These are phyloP conservation scores for Bilobella aurantiaca DNA, from an alignment of 1,140 invertebrate species.

Conservation along the genomic window DNA sequence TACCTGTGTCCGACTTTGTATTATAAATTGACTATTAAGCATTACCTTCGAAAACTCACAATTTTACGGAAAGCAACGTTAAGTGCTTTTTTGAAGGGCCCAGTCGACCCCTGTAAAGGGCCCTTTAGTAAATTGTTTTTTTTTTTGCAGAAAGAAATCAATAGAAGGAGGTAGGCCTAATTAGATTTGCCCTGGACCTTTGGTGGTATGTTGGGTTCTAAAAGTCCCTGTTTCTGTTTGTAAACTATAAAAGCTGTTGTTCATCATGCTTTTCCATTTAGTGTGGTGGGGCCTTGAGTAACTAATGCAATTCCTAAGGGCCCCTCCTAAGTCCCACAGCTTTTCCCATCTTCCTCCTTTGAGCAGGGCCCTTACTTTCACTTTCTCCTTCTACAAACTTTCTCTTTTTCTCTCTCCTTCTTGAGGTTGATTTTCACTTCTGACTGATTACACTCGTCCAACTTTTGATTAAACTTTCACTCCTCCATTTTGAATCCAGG, in stretches of 20 bases:
- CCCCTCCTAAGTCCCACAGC: neutral
- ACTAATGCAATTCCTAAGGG: slow-evolving; percentile 6
- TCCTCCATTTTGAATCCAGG: neutral
- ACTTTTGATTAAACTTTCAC: neutral
- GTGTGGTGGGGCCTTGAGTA: neutral
- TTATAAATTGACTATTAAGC: too few species aligned
- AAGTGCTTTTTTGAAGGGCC: too few species aligned
- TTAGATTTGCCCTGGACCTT: slow-evolving; percentile 3
- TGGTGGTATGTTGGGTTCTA: too few species aligned
- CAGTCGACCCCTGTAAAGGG: too few species aligned
- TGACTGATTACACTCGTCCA: neutral
- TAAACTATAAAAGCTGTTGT: too few species aligned
- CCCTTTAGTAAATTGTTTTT: too few species aligned
- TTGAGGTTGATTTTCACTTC: neutral
- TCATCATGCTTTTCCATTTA: neutral
- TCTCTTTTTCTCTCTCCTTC: neutral
- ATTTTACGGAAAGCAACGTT: too few species aligned
- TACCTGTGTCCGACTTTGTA: too few species aligned
- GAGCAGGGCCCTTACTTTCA: neutral
- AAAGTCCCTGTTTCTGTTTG: too few species aligned
- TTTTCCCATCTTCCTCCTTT: neutral
- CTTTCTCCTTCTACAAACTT: neutral
- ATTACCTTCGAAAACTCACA: too few species aligned
- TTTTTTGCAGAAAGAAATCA: slow-evolving; percentile 4
- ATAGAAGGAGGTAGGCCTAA: neutral